Conservation (phyloP, 2,797 vertebrate genomes). For the Cacajao melanocephalus region DNA sequence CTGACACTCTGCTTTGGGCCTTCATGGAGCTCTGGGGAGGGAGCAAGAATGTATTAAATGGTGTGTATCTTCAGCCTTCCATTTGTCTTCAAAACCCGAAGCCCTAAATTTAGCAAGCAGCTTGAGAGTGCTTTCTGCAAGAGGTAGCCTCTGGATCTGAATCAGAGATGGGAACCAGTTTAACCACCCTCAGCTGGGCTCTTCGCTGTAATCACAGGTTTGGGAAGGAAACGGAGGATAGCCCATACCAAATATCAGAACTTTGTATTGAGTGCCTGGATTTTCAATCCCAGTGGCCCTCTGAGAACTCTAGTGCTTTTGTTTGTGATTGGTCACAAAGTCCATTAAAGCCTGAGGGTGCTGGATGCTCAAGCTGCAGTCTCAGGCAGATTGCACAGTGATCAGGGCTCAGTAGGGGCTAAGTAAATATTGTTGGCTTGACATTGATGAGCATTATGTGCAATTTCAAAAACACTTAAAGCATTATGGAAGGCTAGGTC, state of each 20-base stretch:
- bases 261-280: background rate
- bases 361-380: background rate
- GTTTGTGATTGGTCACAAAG: background rate
- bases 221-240: background rate
- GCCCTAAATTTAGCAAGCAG: constrained; percentile 40
- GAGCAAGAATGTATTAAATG: background rate
- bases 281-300: background rate
- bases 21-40: background rate
- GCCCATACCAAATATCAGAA: background rate
- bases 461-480: background rate
- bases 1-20: background rate
- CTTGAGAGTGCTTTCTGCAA: constrained; percentile 11
- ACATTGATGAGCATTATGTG: background rate
- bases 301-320: background rate
- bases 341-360: background rate
- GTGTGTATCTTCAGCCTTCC: background rate
- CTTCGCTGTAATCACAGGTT: background rate
- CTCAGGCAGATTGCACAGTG: background rate
- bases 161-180: background rate
- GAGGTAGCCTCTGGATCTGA: background rate
- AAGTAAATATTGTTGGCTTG: background rate
- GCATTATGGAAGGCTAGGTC: background rate
- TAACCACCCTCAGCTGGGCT: background rate
- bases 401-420: background rate
- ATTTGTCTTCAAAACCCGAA: background rate